These are phyloP conservation scores for Metallyticus violacea DNA, from an alignment of 2,888 invertebrate species.

Conservation along the genomic window DNA sequence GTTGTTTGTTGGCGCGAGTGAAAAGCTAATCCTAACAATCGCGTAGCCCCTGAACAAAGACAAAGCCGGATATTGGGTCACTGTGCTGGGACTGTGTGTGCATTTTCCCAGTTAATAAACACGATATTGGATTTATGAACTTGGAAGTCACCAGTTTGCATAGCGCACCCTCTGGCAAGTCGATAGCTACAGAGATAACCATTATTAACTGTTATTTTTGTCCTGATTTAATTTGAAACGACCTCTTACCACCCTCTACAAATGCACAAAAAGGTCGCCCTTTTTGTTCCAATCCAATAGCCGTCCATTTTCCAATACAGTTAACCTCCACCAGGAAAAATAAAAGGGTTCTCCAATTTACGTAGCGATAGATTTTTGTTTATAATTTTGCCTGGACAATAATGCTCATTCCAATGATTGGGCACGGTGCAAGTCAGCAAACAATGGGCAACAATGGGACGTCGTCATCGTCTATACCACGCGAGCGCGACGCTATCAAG, in stretches of 20 bases:
- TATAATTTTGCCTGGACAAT: not conserved
- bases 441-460: conserved; percentile 21
- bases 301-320: not conserved
- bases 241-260: not conserved
- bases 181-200: too few species aligned
- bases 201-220: not conserved
- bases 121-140: not conserved
- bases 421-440: not conserved
- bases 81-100: not conserved
- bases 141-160: not conserved
- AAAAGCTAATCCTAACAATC: not conserved
- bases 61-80: not conserved
- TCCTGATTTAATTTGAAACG: not conserved
- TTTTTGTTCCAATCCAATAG: not conserved
- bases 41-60: not conserved
- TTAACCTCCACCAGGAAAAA: not conserved
- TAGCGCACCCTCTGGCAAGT: not conserved
- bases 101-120: not conserved
- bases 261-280: not conserved
- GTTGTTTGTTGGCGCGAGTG: not conserved
- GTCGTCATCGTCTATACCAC: not conserved
- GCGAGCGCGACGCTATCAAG: conserved; percentile 63
- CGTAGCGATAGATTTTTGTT: not conserved
- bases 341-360: too few species aligned
- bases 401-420: conserved; percentile 26